Evolutionary conservation across 1,140 invertebrate species (phyloP).

Genomic region (Dinoponera quadriceps): DNA sequence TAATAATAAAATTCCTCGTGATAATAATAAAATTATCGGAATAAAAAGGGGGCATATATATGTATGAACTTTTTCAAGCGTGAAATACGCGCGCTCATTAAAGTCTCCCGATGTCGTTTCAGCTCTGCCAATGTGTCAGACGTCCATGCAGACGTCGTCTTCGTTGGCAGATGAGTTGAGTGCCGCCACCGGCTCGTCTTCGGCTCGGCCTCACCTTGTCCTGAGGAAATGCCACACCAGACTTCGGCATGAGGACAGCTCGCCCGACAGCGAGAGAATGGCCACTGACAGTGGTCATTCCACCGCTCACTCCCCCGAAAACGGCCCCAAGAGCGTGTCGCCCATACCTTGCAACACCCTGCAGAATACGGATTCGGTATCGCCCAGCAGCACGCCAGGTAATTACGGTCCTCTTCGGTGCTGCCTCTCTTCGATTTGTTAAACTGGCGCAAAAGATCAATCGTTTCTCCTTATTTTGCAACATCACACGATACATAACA

Average conservation of each 20-base stretch:
- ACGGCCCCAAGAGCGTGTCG: slow-evolving; percentile 93
- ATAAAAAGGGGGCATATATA: no score
- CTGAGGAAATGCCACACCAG: slow-evolving; percentile 89
- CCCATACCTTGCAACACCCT: slow-evolving; percentile 86
- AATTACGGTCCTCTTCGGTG: background rate
- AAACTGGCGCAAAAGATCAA: background rate
- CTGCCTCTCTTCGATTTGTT: background rate
- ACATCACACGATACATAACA: no score
- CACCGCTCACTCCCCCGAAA: slow-evolving; percentile 95
- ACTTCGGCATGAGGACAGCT: slow-evolving; percentile 92
- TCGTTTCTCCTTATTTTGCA: background rate
- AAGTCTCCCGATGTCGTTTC: background rate
- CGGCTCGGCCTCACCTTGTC: slow-evolving; percentile 87
- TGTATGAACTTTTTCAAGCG: no score
- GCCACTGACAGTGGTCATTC: slow-evolving; percentile 95
- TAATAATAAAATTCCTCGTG: background rate
- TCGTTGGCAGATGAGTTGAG: slow-evolving; percentile 91
- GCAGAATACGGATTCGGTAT: slow-evolving; percentile 82
- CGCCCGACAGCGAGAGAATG: slow-evolving; percentile 93
- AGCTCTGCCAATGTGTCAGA: slow-evolving; percentile 75
- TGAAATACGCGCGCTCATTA: background rate
- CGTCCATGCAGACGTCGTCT: slow-evolving; percentile 81
- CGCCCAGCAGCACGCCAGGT: slow-evolving; percentile 83
- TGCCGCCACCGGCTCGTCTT: slow-evolving; percentile 68
- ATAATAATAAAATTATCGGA: background rate